Base-by-base conservation (phyloP, 2,888 invertebrate genomes). In the Autographa pulchrina region DNA sequence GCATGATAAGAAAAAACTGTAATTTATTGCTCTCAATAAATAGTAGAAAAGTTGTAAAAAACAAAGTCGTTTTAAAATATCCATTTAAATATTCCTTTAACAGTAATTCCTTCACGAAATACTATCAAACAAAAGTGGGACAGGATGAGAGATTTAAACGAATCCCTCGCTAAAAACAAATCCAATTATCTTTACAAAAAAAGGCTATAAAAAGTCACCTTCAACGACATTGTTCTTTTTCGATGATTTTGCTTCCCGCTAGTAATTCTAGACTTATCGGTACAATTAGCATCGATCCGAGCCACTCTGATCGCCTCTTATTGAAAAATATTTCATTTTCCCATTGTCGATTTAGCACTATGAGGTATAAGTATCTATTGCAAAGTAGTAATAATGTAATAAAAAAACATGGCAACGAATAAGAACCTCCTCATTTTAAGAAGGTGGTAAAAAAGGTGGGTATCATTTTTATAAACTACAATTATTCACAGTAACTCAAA, bases 121-220 rank as follows among this genome's bases (percentile, higher is more conserved):
- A 25, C 54, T 65, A 74, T n/a, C 52, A 25, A 69, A 69, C 65
- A 48, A 63, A 59, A 32, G 16, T 9, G 11, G 11, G 35, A 35
- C 11, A 65, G 18, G 16, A 11, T 14, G 18, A 68, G 54, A 74
- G 38, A 43, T 61, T 65, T 54, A 52, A 78, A 58, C 18, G 18
- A 74, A 63, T 62, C 56, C 31, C 54, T 25, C 14, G 32, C 31
- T 56, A 20, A 58, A 61, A 32, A n/a, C n/a, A n/a, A n/a, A 78
- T 65, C 25, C 48, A 78, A 69, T 69, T 65, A 2, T 56, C 20
- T 60, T 14, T 18, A 48, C 38, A 38, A 38, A n/a, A 48, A 61
- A 56, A 52, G 60, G 62, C 13, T 16, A 70, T 62, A 7, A 2
- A 2, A 58, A 67, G 61, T 64, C 41, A 61, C 20, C 18, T 41